Conservation (phyloP, 2,888 invertebrate species). For the Cephus spinipes region DNA sequence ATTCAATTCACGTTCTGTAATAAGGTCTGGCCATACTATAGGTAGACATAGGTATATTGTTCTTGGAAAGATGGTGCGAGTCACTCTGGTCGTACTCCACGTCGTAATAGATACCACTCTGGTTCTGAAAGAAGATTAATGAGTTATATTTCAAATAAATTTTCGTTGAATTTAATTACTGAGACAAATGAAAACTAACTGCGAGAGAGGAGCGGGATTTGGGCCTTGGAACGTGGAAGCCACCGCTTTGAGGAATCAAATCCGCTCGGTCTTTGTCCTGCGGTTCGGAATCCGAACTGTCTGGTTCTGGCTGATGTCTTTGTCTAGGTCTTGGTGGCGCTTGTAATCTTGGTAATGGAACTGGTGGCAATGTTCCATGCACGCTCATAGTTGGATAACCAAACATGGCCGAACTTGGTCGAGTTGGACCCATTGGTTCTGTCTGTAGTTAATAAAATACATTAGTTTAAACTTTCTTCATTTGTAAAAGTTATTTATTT, state of each 20-base stretch:
- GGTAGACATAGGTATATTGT: slow-evolving; percentile 81
- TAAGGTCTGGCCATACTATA: slow-evolving; percentile 82
- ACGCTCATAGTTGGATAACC: slow-evolving; percentile 77
- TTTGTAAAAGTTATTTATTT: neutral
- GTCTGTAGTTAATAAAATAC: slow-evolving; percentile 70
- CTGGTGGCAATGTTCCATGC: slow-evolving; percentile 75
- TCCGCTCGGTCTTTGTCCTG: slow-evolving; percentile 80
- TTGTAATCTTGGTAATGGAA: slow-evolving; percentile 76
- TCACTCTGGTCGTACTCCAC: slow-evolving; percentile 84
- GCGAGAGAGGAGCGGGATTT: slow-evolving; percentile 82
- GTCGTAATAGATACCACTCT: slow-evolving; percentile 91
- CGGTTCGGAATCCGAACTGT: slow-evolving; percentile 64
- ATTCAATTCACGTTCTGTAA: slow-evolving; percentile 68
- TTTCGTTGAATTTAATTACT: neutral
- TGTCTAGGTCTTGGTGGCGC: slow-evolving; percentile 60
- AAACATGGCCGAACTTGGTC: slow-evolving; percentile 87
- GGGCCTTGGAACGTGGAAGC: slow-evolving; percentile 83
- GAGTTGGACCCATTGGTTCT: slow-evolving; percentile 78
- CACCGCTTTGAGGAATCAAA: slow-evolving; percentile 73
- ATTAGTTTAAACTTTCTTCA: neutral
- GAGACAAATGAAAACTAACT: slow-evolving; percentile 61
- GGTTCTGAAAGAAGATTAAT: slow-evolving; percentile 74
- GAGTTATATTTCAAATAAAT: neutral
- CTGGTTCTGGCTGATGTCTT: slow-evolving; percentile 56
- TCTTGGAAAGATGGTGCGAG: slow-evolving; percentile 69